Conservation (phyloP, 2,113 vertebrate genomes). For the Mus pahari region DNA sequence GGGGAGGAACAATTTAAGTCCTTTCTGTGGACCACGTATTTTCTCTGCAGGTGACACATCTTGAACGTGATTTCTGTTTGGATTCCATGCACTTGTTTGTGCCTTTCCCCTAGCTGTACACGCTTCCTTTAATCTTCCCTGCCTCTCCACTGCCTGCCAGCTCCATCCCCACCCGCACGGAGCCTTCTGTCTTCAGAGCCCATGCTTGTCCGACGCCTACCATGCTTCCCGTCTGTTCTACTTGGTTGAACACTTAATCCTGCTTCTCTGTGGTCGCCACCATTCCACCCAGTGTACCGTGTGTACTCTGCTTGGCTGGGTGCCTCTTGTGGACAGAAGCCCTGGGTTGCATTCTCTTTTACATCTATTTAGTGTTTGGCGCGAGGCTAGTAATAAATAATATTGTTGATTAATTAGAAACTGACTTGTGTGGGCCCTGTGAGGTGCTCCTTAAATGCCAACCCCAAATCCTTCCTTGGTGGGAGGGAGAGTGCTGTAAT, state of each 20-base stretch:
- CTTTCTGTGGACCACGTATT: background rate
- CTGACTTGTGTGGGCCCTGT: background rate
- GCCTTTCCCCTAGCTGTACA: background rate
- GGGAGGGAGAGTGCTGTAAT: background rate
- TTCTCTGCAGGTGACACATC: background rate
- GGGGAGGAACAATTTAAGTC: background rate
- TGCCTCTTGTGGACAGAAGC: conserved; percentile 18
- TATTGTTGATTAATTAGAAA: conserved; percentile 22
- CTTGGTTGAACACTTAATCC: background rate
- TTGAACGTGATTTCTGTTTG: background rate
- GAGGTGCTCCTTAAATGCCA: conserved; percentile 11
- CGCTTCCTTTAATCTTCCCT: background rate
- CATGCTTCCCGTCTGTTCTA: background rate
- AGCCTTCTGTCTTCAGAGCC: background rate
- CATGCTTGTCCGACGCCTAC: background rate
- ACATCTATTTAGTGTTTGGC: conserved; percentile 16
- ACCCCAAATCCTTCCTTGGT: background rate
- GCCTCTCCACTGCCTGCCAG: conserved; percentile 4
- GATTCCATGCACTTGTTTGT: background rate
- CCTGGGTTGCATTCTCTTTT: background rate
- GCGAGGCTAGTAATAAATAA: conserved; percentile 35
- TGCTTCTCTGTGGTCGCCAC: background rate
- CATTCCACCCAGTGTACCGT: background rate
- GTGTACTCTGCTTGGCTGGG: background rate
- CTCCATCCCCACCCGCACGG: background rate